Evolutionary conservation across 2,113 vertebrate species (phyloP).

Genomic region (Naja naja): DNA sequence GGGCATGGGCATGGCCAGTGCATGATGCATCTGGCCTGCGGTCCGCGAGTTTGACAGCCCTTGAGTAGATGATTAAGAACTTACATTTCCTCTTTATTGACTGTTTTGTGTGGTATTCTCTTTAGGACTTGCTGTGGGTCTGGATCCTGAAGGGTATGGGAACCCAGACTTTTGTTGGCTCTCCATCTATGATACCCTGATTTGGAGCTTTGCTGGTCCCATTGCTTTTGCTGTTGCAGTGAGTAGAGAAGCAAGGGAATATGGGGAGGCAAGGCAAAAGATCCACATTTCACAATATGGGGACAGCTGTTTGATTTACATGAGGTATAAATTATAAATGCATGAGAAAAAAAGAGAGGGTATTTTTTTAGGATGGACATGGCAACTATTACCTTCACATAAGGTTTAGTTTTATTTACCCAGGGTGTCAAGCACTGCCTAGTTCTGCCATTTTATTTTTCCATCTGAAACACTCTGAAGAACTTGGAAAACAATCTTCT

Average conservation of each 20-base stretch:
- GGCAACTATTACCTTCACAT: not conserved
- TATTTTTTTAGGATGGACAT: not conserved
- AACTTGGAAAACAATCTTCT: not conserved
- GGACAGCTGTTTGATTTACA: not conserved
- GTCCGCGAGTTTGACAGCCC: no score
- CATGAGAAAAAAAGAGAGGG: not conserved
- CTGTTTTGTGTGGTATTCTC: not conserved
- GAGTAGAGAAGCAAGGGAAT: constrained; percentile 43
- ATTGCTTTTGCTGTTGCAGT: constrained; percentile 82
- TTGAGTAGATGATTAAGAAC: not conserved
- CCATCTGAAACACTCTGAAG: not conserved
- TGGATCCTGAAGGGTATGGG: constrained; percentile 92
- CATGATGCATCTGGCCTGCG: no score
- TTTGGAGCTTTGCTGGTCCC: constrained; percentile 93
- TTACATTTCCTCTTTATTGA: not conserved
- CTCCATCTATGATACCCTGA: constrained; percentile 87
- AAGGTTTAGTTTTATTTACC: not conserved
- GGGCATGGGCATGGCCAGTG: no score
- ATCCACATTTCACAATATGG: not conserved
- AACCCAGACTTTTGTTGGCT: constrained; percentile 96
- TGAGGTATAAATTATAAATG: not conserved
- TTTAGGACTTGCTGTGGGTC: constrained; percentile 86
- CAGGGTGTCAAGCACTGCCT: not conserved
- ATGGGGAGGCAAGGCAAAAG: not conserved
- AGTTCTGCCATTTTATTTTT: not conserved